Evolutionary conservation across 2,888 invertebrate species (phyloP).

Genomic region (Caenorhabditis wallacei): DNA sequence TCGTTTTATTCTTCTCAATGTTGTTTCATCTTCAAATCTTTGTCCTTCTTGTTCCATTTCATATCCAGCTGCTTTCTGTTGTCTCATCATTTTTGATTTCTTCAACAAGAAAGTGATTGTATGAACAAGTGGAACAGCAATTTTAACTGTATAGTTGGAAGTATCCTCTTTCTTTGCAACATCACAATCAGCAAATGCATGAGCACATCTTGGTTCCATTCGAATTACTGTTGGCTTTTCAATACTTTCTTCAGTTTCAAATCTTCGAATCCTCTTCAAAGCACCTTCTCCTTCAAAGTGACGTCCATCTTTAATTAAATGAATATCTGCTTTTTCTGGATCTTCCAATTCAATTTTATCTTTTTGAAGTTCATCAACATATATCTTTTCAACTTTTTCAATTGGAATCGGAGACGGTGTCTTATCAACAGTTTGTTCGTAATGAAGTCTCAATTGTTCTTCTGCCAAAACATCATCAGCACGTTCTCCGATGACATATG

Average conservation of each 20-base stretch:
- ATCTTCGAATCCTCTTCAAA: constrained; percentile 64
- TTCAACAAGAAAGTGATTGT: constrained; percentile 64
- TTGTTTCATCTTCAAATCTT: constrained; percentile 61
- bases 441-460: constrained; percentile 65
- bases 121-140: constrained; percentile 71
- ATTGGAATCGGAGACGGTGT: constrained; percentile 69
- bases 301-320: constrained; percentile 76
- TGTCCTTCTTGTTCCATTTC: constrained; percentile 68
- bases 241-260: constrained; percentile 78
- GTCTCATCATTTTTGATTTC: constrained; percentile 49
- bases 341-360: constrained; percentile 72
- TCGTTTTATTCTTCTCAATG: constrained; percentile 53
- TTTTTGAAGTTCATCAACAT: constrained; percentile 78
- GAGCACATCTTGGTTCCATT: constrained; percentile 73
- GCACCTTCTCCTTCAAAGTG: constrained; percentile 76
- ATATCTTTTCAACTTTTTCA: constrained; percentile 75
- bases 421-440: constrained; percentile 75
- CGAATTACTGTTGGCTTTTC: constrained; percentile 65
- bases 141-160: constrained; percentile 77
- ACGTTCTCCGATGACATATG: constrained; percentile 81
- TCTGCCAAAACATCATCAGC: constrained; percentile 75
- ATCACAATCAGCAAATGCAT: constrained; percentile 81
- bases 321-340: constrained; percentile 73
- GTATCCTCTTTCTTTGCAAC: constrained; percentile 79
- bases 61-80: constrained; percentile 62